These are phyloP conservation scores for Pagrus major DNA, from an alignment of 2,113 vertebrate species.

Conservation along the genomic window DNA sequence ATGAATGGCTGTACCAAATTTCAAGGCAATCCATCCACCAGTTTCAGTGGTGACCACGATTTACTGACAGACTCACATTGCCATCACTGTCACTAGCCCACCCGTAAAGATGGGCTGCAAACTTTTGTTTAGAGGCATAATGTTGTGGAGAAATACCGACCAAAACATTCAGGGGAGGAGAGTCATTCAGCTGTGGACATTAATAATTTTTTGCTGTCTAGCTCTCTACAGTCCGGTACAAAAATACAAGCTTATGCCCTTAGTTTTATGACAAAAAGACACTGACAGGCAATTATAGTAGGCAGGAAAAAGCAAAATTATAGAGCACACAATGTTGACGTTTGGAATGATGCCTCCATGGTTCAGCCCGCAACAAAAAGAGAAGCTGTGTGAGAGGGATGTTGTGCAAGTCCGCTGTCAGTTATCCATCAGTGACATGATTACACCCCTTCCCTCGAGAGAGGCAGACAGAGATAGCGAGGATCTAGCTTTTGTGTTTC, in stretches of 20 bases:
- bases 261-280: conserved; percentile 51
- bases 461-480: conserved; percentile 45
- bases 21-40: not conserved
- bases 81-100: not conserved
- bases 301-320: conserved; percentile 68
- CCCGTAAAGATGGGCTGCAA: not conserved
- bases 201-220: not conserved
- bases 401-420: conserved; percentile 66
- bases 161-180: not conserved
- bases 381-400: conserved; percentile 46
- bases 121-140: too few species aligned
- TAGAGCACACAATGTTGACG: conserved; percentile 53
- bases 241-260: conserved; percentile 48
- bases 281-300: conserved; percentile 67
- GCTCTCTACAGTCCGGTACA: not conserved
- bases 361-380: conserved; percentile 46
- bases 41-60: not conserved
- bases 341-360: conserved; percentile 30
- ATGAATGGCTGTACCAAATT: not conserved
- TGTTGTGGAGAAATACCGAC: not conserved
- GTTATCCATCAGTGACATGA: conserved; percentile 73
- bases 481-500: conserved; percentile 32
- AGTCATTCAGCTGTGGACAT: conserved; percentile 28
- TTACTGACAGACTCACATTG: not conserved
- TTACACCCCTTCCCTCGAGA: conserved; percentile 56